These are phyloP conservation scores for Rissa tridactyla DNA, from an alignment of 2,113 vertebrate species.

Conservation along the genomic window DNA sequence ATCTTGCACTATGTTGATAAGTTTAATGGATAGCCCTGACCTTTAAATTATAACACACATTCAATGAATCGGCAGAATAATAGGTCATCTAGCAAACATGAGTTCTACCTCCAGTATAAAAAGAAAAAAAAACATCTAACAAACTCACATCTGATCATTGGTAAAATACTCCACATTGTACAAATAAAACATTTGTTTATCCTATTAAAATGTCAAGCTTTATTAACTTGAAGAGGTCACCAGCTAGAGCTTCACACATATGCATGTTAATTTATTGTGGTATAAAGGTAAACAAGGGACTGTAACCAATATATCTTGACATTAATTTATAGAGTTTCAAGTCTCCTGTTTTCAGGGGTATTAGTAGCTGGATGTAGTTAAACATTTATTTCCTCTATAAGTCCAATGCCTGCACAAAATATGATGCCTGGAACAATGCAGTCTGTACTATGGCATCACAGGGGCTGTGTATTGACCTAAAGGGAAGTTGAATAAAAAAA, in stretches of 20 bases:
- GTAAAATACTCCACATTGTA: constrained; percentile 21
- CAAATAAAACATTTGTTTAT: constrained; percentile 65
- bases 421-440: not conserved
- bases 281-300: constrained; percentile 27
- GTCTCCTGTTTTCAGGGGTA: not conserved
- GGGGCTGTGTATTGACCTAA: not conserved
- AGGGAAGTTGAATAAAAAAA: not conserved
- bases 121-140: constrained; percentile 43
- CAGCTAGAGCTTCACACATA: not conserved
- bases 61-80: constrained; percentile 73
- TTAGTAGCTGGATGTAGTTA: not conserved
- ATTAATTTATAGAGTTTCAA: not conserved
- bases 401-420: not conserved
- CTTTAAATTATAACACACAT: constrained; percentile 80
- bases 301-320: not conserved
- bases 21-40: constrained; percentile 83
- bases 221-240: constrained; percentile 56
- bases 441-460: not conserved
- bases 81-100: constrained; percentile 45
- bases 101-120: constrained; percentile 12
- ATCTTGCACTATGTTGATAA: constrained; percentile 77
- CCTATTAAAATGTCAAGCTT: constrained; percentile 61
- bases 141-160: constrained; percentile 16
- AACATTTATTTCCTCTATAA: not conserved
- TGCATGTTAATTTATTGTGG: constrained; percentile 6